A percentile compares a stretch with the other conserved stretches of the same genome.
These are phyloP conservation scores for Ictidomys tridecemlineatus DNA, from an alignment of 2,113 vertebrate species.

Conservation along the genomic window DNA sequence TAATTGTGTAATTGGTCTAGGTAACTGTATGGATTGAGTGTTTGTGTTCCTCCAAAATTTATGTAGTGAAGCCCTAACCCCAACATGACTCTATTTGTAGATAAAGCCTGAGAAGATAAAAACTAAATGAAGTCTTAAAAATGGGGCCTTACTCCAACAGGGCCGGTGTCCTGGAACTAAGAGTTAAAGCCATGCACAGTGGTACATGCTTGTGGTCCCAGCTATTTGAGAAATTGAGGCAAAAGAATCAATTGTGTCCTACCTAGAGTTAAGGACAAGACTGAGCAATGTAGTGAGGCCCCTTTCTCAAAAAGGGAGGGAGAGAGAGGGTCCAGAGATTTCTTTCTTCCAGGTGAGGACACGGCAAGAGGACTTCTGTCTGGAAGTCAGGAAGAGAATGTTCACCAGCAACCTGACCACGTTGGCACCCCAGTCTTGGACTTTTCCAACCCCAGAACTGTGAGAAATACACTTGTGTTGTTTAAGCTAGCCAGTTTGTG, in stretches of 20 bases:
- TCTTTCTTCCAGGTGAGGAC: not conserved
- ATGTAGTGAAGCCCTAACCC: not conserved
- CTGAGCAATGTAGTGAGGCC: not conserved
- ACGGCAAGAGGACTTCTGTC: not conserved
- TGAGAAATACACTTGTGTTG: not conserved
- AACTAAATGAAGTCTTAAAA: not conserved
- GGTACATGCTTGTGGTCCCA: too few relatives aligned
- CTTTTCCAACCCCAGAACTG: not conserved
- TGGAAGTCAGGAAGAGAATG: not conserved
- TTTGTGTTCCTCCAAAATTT: too few relatives aligned
- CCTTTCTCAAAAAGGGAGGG: too few relatives aligned
- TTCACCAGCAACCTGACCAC: not conserved
- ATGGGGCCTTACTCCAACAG: not conserved
- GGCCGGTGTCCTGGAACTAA: not conserved
- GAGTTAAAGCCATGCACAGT: too few relatives aligned
- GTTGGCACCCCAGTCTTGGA: too few relatives aligned
- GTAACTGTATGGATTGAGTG: not conserved
- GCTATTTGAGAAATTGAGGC: not conserved
- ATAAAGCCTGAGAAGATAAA: not conserved
- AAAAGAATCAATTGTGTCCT: not conserved
- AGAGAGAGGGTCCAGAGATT: too few relatives aligned
- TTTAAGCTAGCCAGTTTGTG: not conserved
- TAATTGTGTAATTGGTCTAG: not conserved
- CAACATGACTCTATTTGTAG: not conserved
- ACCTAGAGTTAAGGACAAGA: not conserved